phyloP scores from a whole-genome alignment of 2,797 vertebrate species.

The Poecilia picta region DNA sequence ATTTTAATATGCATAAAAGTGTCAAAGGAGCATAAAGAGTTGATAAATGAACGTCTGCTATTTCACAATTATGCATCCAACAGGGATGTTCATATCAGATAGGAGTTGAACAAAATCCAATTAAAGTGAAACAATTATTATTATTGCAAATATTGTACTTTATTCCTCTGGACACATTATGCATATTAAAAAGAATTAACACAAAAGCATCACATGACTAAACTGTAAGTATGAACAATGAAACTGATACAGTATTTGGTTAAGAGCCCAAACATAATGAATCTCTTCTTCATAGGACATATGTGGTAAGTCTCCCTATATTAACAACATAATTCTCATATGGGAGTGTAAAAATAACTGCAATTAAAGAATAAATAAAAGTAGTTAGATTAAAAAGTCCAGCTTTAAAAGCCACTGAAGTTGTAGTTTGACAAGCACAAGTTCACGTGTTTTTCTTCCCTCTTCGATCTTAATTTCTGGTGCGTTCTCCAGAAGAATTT shows the following conservation, averaged over 20 bases:
- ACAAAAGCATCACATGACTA: not conserved
- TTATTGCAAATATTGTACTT: not conserved
- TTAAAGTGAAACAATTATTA: not conserved
- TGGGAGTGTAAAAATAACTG: not conserved
- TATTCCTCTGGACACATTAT: not conserved
- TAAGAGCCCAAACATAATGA: not conserved
- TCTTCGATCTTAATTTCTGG: slow-evolving; percentile 19
- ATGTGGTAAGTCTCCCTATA: not conserved
- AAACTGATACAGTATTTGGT: not conserved
- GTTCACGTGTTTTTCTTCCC: not conserved
- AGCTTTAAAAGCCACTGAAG: not conserved
- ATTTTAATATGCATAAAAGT: not conserved
- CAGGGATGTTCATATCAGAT: not conserved
- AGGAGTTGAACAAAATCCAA: not conserved
- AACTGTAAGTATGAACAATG: not conserved
- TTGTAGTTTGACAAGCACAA: slow-evolving; percentile 3
- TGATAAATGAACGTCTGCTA: not conserved
- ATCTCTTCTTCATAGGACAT: not conserved
- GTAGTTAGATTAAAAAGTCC: not conserved
- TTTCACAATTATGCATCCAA: not conserved
- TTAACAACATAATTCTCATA: not conserved
- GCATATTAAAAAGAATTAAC: not conserved
- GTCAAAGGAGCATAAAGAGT: not conserved
- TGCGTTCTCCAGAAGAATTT: slow-evolving; percentile 62
- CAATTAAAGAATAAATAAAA: not conserved